Percentiles rank a stretch among this genome's conserved stretches.
These are phyloP conservation scores for Pangasius djambal DNA, from an alignment of 2,797 vertebrate species.

Conservation along the genomic window DNA sequence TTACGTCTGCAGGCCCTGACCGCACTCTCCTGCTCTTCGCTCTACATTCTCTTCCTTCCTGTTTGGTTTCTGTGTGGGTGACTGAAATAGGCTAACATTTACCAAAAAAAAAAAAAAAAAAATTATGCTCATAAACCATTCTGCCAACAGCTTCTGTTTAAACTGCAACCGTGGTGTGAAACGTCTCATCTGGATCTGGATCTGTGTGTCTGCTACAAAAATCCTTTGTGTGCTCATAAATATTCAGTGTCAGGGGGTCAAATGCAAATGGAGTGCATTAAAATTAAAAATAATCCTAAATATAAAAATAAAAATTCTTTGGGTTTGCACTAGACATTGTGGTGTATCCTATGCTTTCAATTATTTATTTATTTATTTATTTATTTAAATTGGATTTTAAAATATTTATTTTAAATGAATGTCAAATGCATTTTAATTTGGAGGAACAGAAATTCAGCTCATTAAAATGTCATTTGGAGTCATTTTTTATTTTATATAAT, in stretches of 20 bases:
- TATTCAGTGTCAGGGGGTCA: background rate
- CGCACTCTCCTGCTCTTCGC: slow-evolving; percentile 14
- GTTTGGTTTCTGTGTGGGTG: background rate
- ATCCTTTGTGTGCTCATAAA: background rate
- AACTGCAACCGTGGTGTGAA: background rate
- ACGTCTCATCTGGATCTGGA: too few relatives aligned
- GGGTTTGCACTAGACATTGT: background rate
- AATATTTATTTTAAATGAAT: background rate
- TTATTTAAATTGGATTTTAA: background rate
- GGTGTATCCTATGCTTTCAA: background rate
- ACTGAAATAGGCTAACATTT: background rate
- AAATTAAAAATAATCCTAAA: background rate
- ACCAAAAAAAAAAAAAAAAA: too few relatives aligned
- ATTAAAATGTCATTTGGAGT: background rate
- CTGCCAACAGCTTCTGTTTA: background rate
- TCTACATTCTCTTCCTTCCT: background rate
- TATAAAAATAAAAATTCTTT: background rate
- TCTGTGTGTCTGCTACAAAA: background rate
- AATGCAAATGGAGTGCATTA: background rate
- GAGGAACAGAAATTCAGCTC: background rate
- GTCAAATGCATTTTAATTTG: background rate
- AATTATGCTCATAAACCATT: background rate
- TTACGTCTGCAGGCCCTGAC: slow-evolving; percentile 18
- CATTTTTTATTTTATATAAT: background rate
- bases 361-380: background rate